Percentiles rank a stretch among this genome's conserved stretches.
phyloP scores from a whole-genome alignment of 2,113 vertebrate genomes.

The Erythrocercus mccallii region DNA sequence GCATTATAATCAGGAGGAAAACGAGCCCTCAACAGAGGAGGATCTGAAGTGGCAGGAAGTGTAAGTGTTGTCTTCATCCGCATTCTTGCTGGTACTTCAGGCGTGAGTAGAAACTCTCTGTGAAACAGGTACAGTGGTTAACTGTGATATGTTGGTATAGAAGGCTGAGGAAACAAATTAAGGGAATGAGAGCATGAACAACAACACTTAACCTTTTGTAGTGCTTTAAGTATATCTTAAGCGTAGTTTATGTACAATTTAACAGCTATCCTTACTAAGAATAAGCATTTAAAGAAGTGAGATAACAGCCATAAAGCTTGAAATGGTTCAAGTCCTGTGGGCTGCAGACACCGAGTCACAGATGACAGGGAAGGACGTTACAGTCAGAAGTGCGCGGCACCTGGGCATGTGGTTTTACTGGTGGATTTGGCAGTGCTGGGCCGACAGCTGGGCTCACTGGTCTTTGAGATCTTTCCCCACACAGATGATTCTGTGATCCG shows the following conservation, averaged over 20 bases:
- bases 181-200: neutral
- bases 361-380: neutral
- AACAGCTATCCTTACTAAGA: neutral
- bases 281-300: neutral
- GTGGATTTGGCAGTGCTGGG: neutral
- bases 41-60: neutral
- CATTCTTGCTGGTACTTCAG: neutral
- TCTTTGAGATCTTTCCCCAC: neutral
- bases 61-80: neutral
- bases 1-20: neutral
- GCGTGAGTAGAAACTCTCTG: neutral
- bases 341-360: neutral
- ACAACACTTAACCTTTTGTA: neutral
- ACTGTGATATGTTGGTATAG: neutral
- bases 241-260: neutral
- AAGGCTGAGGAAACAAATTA: neutral
- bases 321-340: neutral
- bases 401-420: too few relatives aligned
- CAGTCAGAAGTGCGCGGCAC: neutral
- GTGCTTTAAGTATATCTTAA: too few relatives aligned
- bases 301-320: neutral
- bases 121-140: neutral
- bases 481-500: accelerated
- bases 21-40: neutral
- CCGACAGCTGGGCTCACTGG: neutral